Evolutionary conservation across 2,797 vertebrate species (phyloP), one percentile per base, ranked within the genome.

Genomic region (Leuciscus waleckii): DNA sequence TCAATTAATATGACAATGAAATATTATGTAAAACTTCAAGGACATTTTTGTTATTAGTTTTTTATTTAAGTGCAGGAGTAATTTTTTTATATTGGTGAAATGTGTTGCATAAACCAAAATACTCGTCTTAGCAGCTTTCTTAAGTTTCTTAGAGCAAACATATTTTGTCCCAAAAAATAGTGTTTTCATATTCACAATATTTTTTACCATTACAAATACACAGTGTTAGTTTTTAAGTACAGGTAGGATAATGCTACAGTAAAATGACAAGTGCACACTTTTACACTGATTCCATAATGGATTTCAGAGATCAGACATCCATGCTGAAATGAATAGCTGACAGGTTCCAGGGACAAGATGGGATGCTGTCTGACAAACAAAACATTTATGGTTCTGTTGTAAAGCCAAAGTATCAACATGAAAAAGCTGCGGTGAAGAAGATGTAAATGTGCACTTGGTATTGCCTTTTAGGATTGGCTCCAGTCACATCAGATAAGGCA

Each of bases 401-500:
- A 41, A 79, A 63, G 71, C 70, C 80, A 68, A 41, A 35, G 35
- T 26, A 78, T 77, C 71, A 32, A 81, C 46, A 63, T 41, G 82
- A 83, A 26, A 75, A 85, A 70, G 71, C 67, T 26, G 37, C 21
- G 14, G 41, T 70, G 16, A n/a, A 37, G 77, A 68, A 19, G 14
- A 79, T 87, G 43, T 73, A 85, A 76, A 86, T 49, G 51, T 73
- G 83, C 65, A 74, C 83, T 88, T 87, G 43, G 35, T 23, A 49
- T 49, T 85, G 89, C 80, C 54, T 91, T 86, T 84, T 82, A 85
- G 82, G 81, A 58, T 83, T 91, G 89, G 88, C 90, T 88, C 81
- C 85, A 3, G 3, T 82, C 79, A 73, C 17, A 92, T 93, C 93
- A 90, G 93, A 94, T 92, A 93, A 94, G 91, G 78, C 54, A 86